Evolutionary conservation across 1,140 invertebrate species (phyloP).

Genomic region (Amyelois transitella): DNA sequence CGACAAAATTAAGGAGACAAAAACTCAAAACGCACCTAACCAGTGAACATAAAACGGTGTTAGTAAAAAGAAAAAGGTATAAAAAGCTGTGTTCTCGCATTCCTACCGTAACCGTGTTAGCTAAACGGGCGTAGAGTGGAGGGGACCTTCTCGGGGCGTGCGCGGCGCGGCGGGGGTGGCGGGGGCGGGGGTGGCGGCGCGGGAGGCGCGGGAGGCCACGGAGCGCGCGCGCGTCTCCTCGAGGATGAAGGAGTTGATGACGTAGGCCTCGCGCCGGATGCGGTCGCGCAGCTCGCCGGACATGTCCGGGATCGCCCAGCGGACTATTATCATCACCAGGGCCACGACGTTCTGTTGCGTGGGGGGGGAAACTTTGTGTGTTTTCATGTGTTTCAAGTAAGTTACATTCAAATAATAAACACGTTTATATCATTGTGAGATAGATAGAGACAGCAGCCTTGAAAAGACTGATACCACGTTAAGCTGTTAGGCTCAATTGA

Average conservation of each 20-base stretch:
- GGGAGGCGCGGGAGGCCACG: slow-evolving; percentile 2
- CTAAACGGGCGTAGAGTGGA: slow-evolving; percentile 31
- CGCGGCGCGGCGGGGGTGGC: slow-evolving; percentile 3
- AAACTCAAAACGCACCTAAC: slow-evolving; percentile 17
- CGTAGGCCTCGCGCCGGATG: slow-evolving; percentile 88
- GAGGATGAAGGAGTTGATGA: slow-evolving; percentile 93
- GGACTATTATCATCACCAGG: slow-evolving; percentile 86
- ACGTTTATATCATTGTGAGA: too few species aligned
- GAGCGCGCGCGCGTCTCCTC: slow-evolving; percentile 63
- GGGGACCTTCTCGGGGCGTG: slow-evolving; percentile 5
- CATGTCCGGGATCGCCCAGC: slow-evolving; percentile 92
- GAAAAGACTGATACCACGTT: too few species aligned
- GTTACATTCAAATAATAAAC: too few species aligned
- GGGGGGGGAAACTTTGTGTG: slow-evolving; percentile 10
- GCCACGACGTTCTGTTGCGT: slow-evolving; percentile 85
- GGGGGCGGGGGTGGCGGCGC: slow-evolving; percentile 13
- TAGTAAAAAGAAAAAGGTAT: slow-evolving; percentile 27
- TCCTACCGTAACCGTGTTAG: slow-evolving; percentile 42
- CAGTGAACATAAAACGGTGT: slow-evolving; percentile 38
- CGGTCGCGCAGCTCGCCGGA: slow-evolving; percentile 83
- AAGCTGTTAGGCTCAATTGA: too few species aligned
- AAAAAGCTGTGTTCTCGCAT: slow-evolving; percentile 27
- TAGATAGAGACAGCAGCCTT: too few species aligned
- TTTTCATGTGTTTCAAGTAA: too few species aligned
- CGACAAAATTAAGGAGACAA: background rate